Evolutionary conservation across 1,140 invertebrate genomes (phyloP), one percentile per base, ranked within the genome.

Genomic region (Ceratosolen fusciceps): DNA sequence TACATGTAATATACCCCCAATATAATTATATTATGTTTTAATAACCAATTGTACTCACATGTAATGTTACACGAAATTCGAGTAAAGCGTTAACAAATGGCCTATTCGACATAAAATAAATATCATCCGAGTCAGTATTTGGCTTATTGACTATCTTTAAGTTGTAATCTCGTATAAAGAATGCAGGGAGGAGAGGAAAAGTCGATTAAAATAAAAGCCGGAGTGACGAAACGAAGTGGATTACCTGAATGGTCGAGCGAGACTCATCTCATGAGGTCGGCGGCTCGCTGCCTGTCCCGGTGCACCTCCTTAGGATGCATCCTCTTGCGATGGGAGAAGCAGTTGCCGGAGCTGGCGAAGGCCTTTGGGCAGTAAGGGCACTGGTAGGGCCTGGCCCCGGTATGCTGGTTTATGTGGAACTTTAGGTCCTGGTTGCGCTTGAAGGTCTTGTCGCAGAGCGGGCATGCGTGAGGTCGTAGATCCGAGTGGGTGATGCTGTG

Each of bases 361-460:
- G 94, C 92, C 84, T 95, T 94, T 1, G 94, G 93, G 90, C 95
- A 96, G 85, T 95, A 95, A 29, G 93, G 93, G 91, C 96, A 96
- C 85, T 94, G 93, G 88, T 96, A 96, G 10, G 95, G 95, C 80
- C 94, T 92, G 26, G 93, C 94, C 58, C 95, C 95, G 26, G 95
- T 96, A 86, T 97, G 95, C 84, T 95, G 94, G 86, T 95, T 95
- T 82, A 94, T 93, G 86, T 95, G 94, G 87, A 95, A 95, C 92
- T 95, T 95, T 77, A 95, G 88, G 88, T 95, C 94, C 87, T 95
- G 94, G 88, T 94, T 95, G 74, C 94, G 91, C 85, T 95, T 95
- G 82, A 95, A 95, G 19, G 92, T 94, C 87, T 95, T 95, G 84
- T 94, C 93, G 87, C 94, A 95, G 52, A 94, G 87, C 65, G 92